Conservation (phyloP, 2,797 vertebrate genomes). For the Sebastes nivosus region DNA sequence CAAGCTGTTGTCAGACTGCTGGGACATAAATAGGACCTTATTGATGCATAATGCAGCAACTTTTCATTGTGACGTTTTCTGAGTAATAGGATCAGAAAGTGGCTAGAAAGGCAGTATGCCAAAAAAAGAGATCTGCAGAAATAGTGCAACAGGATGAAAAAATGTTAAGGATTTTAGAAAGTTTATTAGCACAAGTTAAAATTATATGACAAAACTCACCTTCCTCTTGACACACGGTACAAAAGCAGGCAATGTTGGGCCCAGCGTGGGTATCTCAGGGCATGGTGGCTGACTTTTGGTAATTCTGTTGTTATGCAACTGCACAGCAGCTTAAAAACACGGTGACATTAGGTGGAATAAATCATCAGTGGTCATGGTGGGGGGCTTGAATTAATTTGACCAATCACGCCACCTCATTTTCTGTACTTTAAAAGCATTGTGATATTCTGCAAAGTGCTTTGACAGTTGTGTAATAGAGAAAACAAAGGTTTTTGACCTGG, state of each 20-base stretch:
- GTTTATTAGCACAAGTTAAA: constrained; percentile 11
- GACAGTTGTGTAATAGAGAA: constrained; percentile 62
- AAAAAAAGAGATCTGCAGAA: constrained; percentile 43
- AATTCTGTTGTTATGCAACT: constrained; percentile 18
- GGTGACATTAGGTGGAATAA: constrained; percentile 7
- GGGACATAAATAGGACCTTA: constrained; percentile 80
- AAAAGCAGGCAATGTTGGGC: not conserved
- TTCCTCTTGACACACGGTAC: not conserved
- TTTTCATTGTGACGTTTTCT: constrained; percentile 70
- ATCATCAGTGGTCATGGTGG: constrained; percentile 21
- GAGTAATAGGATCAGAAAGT: constrained; percentile 70
- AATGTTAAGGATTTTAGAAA: not conserved
- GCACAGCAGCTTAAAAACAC: constrained; percentile 22
- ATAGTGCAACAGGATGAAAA: not conserved
- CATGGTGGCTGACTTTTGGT: not conserved
- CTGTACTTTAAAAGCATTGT: constrained; percentile 23
- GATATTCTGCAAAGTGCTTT: constrained; percentile 31
- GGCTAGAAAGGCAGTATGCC: constrained; percentile 41
- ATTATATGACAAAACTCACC: not conserved
- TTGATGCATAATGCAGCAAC: constrained; percentile 81
- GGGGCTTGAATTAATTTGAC: constrained; percentile 36
- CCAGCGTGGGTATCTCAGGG: not conserved
- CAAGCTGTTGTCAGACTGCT: constrained; percentile 76
- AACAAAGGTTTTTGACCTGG: constrained; percentile 64
- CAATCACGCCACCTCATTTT: constrained; percentile 37